A percentile compares a stretch with the other conserved stretches of the same genome.
These are phyloP conservation scores for Eolophus roseicapilla DNA, from an alignment of 2,113 vertebrate species.

Conservation along the genomic window DNA sequence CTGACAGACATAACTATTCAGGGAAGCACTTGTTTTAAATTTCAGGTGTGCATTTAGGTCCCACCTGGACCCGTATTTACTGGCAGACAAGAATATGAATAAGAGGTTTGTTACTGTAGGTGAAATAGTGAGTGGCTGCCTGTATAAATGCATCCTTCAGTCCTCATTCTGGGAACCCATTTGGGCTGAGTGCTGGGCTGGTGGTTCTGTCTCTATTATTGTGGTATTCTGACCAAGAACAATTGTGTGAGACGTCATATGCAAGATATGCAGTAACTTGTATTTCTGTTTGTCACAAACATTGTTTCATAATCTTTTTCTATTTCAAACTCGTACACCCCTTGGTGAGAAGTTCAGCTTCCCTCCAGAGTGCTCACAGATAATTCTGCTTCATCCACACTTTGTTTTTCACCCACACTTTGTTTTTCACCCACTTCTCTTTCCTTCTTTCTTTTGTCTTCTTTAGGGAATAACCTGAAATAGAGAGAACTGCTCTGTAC, in stretches of 20 bases:
- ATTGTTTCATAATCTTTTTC: background rate
- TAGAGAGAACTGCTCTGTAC: background rate
- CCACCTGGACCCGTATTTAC: background rate
- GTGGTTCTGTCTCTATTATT: background rate
- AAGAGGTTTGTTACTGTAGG: background rate
- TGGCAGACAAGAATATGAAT: background rate
- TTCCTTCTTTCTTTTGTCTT: background rate
- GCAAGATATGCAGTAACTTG: background rate
- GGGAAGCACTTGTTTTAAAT: background rate
- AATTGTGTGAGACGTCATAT: background rate
- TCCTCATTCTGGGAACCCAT: background rate
- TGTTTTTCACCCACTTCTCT: background rate
- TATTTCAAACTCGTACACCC: background rate
- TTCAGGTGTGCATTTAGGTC: background rate
- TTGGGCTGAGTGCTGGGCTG: background rate
- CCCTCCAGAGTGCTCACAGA: background rate
- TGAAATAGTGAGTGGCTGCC: background rate
- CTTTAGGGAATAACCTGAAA: background rate
- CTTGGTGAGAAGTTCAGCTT: background rate
- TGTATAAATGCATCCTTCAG: background rate
- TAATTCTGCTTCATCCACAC: background rate
- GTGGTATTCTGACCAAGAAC: background rate
- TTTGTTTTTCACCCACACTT: background rate
- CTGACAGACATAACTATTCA: background rate
- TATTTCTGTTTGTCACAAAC: background rate